Conservation (phyloP, 2,113 vertebrate genomes). For the Triplophysa dalaica region DNA sequence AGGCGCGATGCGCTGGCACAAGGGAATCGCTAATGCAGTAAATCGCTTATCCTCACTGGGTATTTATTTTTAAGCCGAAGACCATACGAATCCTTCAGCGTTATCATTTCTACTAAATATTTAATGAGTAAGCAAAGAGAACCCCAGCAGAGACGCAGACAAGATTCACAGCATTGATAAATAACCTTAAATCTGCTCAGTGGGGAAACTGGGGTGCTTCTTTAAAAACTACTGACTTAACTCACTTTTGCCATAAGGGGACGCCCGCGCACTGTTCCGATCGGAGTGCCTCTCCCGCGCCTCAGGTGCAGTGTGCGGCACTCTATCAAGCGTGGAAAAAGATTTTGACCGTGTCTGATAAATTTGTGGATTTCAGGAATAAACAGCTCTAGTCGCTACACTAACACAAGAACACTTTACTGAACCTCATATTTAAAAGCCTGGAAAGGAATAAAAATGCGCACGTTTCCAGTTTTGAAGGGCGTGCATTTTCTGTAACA, state of each 20-base stretch:
- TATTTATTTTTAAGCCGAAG: background rate
- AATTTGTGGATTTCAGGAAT: slow-evolving; percentile 3
- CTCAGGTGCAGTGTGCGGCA: slow-evolving; percentile 8
- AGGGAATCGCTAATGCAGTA: slow-evolving; percentile 26
- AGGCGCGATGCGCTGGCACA: slow-evolving; percentile 5
- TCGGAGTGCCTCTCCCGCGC: slow-evolving; percentile 18
- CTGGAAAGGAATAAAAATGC: background rate
- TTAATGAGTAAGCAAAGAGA: background rate
- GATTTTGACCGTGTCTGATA: slow-evolving; percentile 20
- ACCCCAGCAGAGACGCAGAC: background rate
- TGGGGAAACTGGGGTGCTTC: too few species aligned
- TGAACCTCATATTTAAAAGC: background rate
- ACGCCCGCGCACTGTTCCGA: background rate
- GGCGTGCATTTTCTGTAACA: too few species aligned
- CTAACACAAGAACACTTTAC: background rate
- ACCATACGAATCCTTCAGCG: background rate
- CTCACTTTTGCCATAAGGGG: slow-evolving; percentile 8
- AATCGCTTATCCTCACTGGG: slow-evolving; percentile 4
- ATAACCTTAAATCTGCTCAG: background rate
- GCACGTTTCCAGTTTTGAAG: background rate
- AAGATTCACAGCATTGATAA: too few species aligned
- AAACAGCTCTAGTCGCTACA: background rate
- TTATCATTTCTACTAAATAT: background rate
- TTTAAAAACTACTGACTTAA: background rate
- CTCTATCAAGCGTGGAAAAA: background rate